A percentile compares a stretch with the other conserved stretches of the same genome.
phyloP scores from a whole-genome alignment of 2,888 invertebrate genomes.

The Melipona beecheii region DNA sequence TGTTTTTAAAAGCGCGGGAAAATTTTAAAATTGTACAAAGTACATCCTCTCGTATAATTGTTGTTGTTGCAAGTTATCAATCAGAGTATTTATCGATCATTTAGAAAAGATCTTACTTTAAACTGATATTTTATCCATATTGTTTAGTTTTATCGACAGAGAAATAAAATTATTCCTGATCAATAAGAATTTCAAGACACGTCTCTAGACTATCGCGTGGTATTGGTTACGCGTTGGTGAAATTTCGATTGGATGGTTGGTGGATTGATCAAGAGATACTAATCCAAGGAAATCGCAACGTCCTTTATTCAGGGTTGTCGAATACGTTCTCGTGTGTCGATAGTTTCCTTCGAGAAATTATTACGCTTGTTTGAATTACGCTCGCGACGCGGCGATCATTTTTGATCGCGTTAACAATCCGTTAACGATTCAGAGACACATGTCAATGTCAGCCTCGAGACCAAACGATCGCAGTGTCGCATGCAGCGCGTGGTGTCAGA shows the following conservation, averaged over 20 bases:
- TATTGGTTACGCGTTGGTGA: not conserved
- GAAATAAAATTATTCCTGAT: not conserved
- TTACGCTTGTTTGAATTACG: not conserved
- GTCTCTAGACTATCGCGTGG: conserved; percentile 4
- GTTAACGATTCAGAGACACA: not conserved
- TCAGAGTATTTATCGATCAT: conserved; percentile 1
- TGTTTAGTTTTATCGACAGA: not conserved
- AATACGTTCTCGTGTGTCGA: conserved; percentile 10
- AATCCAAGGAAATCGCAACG: not conserved
- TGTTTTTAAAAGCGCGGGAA: not conserved
- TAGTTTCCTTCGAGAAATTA: not conserved
- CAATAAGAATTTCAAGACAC: not conserved
- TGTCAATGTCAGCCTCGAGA: conserved; percentile 51
- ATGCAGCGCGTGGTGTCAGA: conserved; percentile 26
- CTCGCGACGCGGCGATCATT: not conserved
- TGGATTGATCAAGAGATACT: conserved; percentile 2
- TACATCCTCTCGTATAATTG: not conserved
- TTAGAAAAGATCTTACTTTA: not conserved
- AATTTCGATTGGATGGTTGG: conserved; percentile 14
- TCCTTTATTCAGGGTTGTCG: conserved; percentile 19
- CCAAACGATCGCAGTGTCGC: conserved; percentile 8
- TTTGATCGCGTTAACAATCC: conserved; percentile 7
- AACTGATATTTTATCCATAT: not conserved
- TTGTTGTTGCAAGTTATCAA: not conserved
- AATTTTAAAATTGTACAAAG: not conserved